Conservation (phyloP, 2,888 invertebrate species). For the Tricholauxania praeusta region DNA sequence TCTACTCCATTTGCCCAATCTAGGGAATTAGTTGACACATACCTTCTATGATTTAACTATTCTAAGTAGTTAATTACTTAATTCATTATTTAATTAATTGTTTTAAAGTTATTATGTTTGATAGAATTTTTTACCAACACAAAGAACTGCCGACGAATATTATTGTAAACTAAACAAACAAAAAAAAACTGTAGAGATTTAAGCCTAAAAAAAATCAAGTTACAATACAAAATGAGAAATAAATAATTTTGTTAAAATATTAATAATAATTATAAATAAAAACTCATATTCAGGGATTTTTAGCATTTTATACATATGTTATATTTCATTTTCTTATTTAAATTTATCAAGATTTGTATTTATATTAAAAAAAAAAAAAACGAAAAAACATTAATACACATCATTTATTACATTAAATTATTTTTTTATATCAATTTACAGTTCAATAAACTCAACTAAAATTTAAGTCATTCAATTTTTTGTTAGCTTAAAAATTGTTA, state of each 20-base stretch:
- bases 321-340: slow-evolving; percentile 14
- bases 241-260: slow-evolving; percentile 43
- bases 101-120: slow-evolving; percentile 39
- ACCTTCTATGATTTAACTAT: not conserved
- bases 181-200: slow-evolving; percentile 30
- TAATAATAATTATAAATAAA: slow-evolving; percentile 50
- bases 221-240: slow-evolving; percentile 42
- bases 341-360: slow-evolving; percentile 21
- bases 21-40: not conserved
- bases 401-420: too few species aligned
- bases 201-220: slow-evolving; percentile 41
- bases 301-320: slow-evolving; percentile 62
- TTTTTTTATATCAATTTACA: too few species aligned
- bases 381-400: too few species aligned
- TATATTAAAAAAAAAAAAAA: not conserved
- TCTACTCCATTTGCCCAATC: slow-evolving; percentile 31
- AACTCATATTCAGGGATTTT: slow-evolving; percentile 68
- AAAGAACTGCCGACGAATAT: slow-evolving; percentile 45
- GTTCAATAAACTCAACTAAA: too few species aligned
- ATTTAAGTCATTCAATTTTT: too few species aligned
- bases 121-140: slow-evolving; percentile 34
- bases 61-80: slow-evolving; percentile 2
- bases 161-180: slow-evolving; percentile 29
- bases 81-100: slow-evolving; percentile 12
- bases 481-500: too few species aligned